Percentiles rank a stretch among this genome's conserved stretches.
Conservation (phyloP, 2,888 invertebrate genomes). For the Elysia crispata region DNA sequence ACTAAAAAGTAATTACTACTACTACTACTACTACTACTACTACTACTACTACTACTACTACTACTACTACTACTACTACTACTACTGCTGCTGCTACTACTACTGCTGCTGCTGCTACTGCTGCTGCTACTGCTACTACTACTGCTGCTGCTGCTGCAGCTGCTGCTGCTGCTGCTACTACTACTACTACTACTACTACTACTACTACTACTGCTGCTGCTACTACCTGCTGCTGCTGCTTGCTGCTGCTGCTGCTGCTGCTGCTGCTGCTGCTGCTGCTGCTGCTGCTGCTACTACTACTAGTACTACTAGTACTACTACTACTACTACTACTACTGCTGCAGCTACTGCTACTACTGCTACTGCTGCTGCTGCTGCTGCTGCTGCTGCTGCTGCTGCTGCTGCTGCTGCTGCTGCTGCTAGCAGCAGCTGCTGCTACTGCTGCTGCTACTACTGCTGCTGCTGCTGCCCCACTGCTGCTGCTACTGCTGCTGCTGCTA, state of each 20-base stretch:
- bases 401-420: slow-evolving; percentile 26
- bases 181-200: slow-evolving; percentile 13
- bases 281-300: not conserved
- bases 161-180: not conserved
- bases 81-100: not conserved
- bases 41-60: slow-evolving; percentile 5
- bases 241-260: not conserved
- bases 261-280: no score
- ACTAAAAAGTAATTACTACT: not conserved
- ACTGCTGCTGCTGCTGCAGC: not conserved
- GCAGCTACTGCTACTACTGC: no score
- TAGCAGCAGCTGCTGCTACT: not conserved
- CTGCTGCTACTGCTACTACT: not conserved
- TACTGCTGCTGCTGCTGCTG: slow-evolving; percentile 11
- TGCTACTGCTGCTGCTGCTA: slow-evolving; percentile 1
- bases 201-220: slow-evolving; percentile 14
- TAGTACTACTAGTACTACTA: slow-evolving; percentile 9
- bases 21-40: not conserved
- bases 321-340: slow-evolving; percentile 27
- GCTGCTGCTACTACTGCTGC: not conserved
- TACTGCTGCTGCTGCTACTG: slow-evolving; percentile 9
- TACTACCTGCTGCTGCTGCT: no score
- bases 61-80: not conserved
- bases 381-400: slow-evolving; percentile 24
- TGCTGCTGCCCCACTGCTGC: no score